Evolutionary conservation across 2,113 vertebrate species (phyloP), one percentile per base, ranked within the genome.

Genomic region (Sakesphorus luctuosus): DNA sequence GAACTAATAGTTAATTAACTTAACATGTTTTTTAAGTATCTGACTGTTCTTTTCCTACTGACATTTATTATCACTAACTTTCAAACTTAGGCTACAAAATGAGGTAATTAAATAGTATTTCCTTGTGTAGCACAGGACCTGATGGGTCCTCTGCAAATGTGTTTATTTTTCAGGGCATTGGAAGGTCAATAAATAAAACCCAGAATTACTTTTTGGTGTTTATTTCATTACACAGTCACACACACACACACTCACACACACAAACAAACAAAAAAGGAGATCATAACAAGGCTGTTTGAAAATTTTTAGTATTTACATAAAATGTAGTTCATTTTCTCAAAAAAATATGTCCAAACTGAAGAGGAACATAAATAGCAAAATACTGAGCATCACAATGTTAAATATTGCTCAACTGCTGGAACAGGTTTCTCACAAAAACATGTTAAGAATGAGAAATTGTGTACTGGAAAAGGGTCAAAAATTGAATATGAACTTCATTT

Each of bases 1-100:
- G 21, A 90, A 80, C 26, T 80, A 80, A 77, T 66, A 95, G 35
- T 87, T 94, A 90, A 95, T 77, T 80, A 85, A 66, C 47, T 85
- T 92, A 66, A 66, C 2, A 13, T 31, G 23, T 78, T 63, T 82
- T 43, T 82, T 91, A 93, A 94, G 36, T 75, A 76, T 74, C 58
- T 85, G 62, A 89, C 63, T 90, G 63, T 86, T 94, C 59, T 88
- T 89, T 87, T 76, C 62, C 58, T 77, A 58, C 5, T 80, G 71
- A 69, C 29, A 35, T 85, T 85, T 93, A 85, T 86, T 90, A 84
- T 84, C 23, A 76, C 9, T 25, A 68, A 49, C 33, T 87, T 94
- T 69, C 85, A 81, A 75, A 79, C 72, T 83, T 85, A 69, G 50
- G 26, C 58, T 84, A 36, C 9, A 79, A 80, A 92, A 92, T 84